These are phyloP conservation scores for Seira sanloemensis DNA, from an alignment of 2,888 invertebrate species.

Conservation along the genomic window DNA sequence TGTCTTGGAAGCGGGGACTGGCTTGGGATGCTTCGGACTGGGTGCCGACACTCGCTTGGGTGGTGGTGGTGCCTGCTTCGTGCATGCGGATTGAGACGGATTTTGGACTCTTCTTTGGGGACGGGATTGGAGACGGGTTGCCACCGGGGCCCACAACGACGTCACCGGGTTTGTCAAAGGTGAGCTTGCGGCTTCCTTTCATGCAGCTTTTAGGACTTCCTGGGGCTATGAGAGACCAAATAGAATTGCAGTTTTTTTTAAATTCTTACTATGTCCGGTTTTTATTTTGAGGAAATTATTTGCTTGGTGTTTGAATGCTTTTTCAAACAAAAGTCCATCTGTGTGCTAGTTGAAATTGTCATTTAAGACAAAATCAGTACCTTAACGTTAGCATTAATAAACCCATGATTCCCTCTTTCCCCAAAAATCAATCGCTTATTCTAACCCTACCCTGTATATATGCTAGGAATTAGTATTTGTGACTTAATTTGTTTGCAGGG, in stretches of 20 bases:
- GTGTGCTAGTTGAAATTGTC: too few relatives aligned
- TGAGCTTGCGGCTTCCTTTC: constrained; percentile 71
- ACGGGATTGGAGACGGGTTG: constrained; percentile 27
- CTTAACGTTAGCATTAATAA: too few relatives aligned
- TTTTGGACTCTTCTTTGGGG: constrained; percentile 67
- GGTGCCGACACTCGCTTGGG: constrained; percentile 55
- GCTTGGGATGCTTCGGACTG: constrained; percentile 31
- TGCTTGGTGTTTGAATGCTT: too few relatives aligned
- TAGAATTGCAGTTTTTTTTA: constrained; percentile 10
- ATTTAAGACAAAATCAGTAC: too few relatives aligned
- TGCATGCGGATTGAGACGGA: constrained; percentile 41
- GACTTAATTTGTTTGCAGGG: too few relatives aligned
- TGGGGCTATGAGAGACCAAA: constrained; percentile 64
- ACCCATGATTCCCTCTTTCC: too few relatives aligned
- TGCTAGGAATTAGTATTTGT: too few relatives aligned
- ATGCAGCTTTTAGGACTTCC: constrained; percentile 73
- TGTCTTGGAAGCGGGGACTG: constrained; percentile 20
- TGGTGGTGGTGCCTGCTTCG: not conserved
- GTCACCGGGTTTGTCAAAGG: constrained; percentile 65
- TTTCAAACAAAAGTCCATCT: too few relatives aligned
- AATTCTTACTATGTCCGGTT: too few relatives aligned
- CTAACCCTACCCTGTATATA: too few relatives aligned
- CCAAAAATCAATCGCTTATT: too few relatives aligned
- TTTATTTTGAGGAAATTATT: too few relatives aligned
- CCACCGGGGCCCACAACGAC: constrained; percentile 18